Percentiles rank a stretch among this genome's conserved stretches.
These are phyloP conservation scores for Brachionichthys hirsutus DNA, from an alignment of 2,113 vertebrate species.

Conservation along the genomic window DNA sequence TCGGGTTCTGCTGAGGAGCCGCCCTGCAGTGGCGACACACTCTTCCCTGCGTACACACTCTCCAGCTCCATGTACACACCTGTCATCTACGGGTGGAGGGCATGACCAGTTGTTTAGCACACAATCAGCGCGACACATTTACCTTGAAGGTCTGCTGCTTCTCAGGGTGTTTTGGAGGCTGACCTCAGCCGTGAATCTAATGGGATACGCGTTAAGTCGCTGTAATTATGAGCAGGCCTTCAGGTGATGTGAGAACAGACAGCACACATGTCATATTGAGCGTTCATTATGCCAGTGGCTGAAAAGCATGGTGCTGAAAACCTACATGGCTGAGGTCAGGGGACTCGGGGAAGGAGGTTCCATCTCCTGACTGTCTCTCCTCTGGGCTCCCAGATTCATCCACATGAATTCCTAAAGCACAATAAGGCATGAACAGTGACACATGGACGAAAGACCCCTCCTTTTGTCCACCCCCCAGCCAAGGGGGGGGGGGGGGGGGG, in stretches of 20 bases:
- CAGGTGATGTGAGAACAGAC: constrained; percentile 48
- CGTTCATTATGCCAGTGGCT: constrained; percentile 34
- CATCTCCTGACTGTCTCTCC: constrained; percentile 95
- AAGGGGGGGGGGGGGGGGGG: constrained; percentile 12
- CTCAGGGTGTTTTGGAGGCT: not conserved
- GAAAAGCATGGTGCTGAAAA: constrained; percentile 35
- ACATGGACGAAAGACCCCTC: constrained; percentile 25
- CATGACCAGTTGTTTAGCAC: constrained; percentile 64
- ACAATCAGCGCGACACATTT: constrained; percentile 4
- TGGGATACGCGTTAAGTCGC: not conserved
- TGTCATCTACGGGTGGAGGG: constrained; percentile 86
- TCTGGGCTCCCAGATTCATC: constrained; percentile 86
- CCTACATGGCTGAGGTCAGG: constrained; percentile 95
- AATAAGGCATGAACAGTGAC: constrained; percentile 65
- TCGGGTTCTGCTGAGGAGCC: constrained; percentile 79
- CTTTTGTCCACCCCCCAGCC: constrained; percentile 41
- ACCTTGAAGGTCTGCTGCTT: constrained; percentile 53
- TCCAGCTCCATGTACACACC: constrained; percentile 94
- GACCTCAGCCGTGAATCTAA: not conserved
- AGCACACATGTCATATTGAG: constrained; percentile 46
- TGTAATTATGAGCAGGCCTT: constrained; percentile 38
- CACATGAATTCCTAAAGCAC: constrained; percentile 81
- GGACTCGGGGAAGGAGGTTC: constrained; percentile 95
- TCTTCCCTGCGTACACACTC: constrained; percentile 84
- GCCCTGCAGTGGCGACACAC: constrained; percentile 66